phyloP scores from a whole-genome alignment of 1,140 invertebrate genomes.

The Metaphire vulgaris region DNA sequence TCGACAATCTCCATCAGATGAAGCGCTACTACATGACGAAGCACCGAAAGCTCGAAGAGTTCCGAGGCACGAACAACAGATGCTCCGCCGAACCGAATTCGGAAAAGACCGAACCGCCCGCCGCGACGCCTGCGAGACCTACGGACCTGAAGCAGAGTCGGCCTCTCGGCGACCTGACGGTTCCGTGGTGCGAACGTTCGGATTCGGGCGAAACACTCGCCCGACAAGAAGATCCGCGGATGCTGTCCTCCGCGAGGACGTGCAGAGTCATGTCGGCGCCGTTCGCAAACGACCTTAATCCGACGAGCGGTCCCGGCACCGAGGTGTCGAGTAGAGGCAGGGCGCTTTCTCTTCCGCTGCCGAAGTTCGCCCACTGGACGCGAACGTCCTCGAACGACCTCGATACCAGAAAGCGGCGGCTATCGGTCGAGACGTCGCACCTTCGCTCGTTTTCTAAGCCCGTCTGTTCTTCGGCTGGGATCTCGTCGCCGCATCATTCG shows the following conservation, averaged over 20 bases:
- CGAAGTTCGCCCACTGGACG: background rate
- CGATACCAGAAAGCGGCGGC: background rate
- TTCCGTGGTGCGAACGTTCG: background rate
- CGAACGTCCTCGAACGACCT: background rate
- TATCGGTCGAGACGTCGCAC: background rate
- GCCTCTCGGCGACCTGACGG: background rate
- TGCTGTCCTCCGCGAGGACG: background rate
- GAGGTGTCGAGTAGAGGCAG: background rate
- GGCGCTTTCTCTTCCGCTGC: background rate
- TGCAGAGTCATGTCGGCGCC: background rate
- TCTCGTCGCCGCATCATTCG: background rate
- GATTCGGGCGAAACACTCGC: background rate
- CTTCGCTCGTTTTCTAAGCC: background rate
- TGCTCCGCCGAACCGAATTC: background rate
- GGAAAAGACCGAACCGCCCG: background rate
- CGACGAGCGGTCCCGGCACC: background rate
- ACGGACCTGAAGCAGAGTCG: background rate
- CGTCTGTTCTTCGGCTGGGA: background rate
- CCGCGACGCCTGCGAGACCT: background rate
- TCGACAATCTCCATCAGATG: background rate
- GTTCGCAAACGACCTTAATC: background rate
- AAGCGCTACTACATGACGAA: background rate
- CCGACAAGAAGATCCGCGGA: background rate
- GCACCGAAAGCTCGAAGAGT: background rate
- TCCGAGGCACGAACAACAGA: background rate